phyloP scores from a whole-genome alignment of 2,888 invertebrate genomes.

The Timandra comae region DNA sequence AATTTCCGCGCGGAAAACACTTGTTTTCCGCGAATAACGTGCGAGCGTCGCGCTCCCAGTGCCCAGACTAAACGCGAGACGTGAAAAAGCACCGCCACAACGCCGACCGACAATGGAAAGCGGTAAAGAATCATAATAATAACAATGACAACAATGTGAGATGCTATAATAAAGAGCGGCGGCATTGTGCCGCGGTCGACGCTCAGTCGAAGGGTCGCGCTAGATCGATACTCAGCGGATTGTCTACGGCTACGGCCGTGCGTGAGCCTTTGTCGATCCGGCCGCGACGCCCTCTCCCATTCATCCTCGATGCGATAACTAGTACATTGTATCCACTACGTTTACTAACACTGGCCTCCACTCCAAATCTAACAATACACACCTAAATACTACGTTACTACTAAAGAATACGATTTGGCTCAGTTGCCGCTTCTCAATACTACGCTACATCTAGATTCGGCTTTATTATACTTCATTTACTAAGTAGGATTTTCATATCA shows the following conservation, averaged over 20 bases:
- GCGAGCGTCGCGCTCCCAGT: conserved; percentile 74
- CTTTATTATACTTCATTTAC: too few relatives aligned
- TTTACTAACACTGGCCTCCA: conserved; percentile 9
- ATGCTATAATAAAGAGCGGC: conserved; percentile 76
- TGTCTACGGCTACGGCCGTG: conserved; percentile 64
- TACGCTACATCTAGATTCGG: too few relatives aligned
- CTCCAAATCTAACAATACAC: conserved; percentile 1
- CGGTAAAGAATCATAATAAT: conserved; percentile 78
- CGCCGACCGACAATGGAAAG: conserved; percentile 77
- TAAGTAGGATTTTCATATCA: too few relatives aligned
- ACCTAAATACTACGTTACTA: too few relatives aligned
- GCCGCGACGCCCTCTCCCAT: conserved; percentile 43
- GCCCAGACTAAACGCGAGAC: conserved; percentile 75
- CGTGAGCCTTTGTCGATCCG: conserved; percentile 59
- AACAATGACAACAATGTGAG: conserved; percentile 78
- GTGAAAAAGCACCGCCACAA: conserved; percentile 77
- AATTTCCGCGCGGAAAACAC: conserved; percentile 67
- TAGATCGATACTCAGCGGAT: conserved; percentile 72
- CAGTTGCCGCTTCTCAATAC: too few relatives aligned
- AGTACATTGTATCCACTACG: conserved; percentile 32
- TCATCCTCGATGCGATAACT: conserved; percentile 45
- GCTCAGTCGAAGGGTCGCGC: conserved; percentile 73
- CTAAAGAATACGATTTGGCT: too few relatives aligned
- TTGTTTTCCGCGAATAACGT: conserved; percentile 72
- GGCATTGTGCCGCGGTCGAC: conserved; percentile 74